Base-by-base conservation (phyloP, 2,113 vertebrate genomes). In the Tinamus guttatus region DNA sequence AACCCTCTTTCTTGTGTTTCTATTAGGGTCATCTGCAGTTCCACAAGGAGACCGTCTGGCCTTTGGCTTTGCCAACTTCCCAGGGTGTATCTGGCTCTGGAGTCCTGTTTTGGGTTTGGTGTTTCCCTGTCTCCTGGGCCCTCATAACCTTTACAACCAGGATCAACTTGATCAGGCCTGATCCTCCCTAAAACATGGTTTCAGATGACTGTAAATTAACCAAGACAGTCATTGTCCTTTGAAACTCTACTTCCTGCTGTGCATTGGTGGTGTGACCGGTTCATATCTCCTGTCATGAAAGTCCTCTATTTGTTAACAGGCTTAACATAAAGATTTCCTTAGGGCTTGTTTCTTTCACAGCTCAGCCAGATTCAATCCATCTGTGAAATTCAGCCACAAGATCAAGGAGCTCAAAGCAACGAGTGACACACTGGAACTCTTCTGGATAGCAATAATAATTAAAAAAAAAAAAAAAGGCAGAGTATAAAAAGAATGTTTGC, bases 231-330 rank as follows among this genome's bases (percentile, higher is more conserved):
- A 5, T 28, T 8, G 8, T 62, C 54, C 40, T 7, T 7, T 47
- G 62, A 67, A 63, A 64, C 18, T 49, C 5, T 10, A 54, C 9
- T 16, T 63, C 56, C 59, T 34, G 11, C 47, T 2, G 2, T 2
- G 2, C 1, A 9, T 36, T 5, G 5, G 1, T 9, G 16, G 40
- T 5, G 3, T 25, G 85, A 77, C 32, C 41, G 0, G 0, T 25
- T 67, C 27, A 17, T 4, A 4, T 27, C 45, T 89, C 22, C 22
- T 62, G 13, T 63, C 14, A 76, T 24, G 5, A 52, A 88, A 41
- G 4, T 8, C 11, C 2, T 36, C 28, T 28, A 27, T 70, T 43
- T 7, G 13, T 5, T 36, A 47, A 28, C 4, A 4, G 32, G 13
- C 68, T 81, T 92, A 62, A 9, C 7, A 1, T 15, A 18, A 69